These are phyloP conservation scores for Myrmecophaga tridactyla DNA, from an alignment of 2,113 vertebrate genomes.

Conservation along the genomic window DNA sequence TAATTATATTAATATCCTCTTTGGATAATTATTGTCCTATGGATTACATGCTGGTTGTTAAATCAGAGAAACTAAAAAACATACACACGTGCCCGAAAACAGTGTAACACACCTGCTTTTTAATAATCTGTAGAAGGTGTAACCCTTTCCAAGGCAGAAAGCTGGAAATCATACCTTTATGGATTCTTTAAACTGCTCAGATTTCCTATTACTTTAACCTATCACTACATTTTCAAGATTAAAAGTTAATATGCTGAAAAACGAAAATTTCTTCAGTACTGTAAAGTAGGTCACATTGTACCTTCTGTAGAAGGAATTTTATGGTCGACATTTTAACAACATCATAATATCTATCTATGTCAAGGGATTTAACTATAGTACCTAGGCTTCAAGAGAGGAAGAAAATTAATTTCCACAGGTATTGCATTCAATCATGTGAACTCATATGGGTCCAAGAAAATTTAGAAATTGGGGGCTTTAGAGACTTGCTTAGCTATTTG, in stretches of 20 bases:
- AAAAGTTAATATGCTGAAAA: constrained; percentile 28
- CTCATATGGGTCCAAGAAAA: not conserved
- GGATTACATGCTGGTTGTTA: not conserved
- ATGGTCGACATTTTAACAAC: constrained; percentile 46
- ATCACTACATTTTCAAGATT: not conserved
- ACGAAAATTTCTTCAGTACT: not conserved
- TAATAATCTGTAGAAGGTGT: not conserved
- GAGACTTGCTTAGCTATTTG: not conserved
- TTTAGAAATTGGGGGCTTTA: not conserved
- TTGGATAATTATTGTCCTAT: not conserved
- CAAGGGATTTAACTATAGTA: constrained; percentile 34
- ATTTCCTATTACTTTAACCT: constrained; percentile 44
- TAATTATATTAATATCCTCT: not conserved
- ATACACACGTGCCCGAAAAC: not conserved
- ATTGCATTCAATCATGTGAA: constrained; percentile 21
- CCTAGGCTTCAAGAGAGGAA: constrained; percentile 7
- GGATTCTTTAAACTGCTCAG: not conserved
- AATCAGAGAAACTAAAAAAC: not conserved
- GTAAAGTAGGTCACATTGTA: constrained; percentile 64
- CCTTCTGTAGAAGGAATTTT: not conserved
- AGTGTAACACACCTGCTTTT: not conserved
- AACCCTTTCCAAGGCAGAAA: not conserved
- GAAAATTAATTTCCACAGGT: constrained; percentile 59
- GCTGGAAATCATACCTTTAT: not conserved
- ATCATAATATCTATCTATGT: constrained; percentile 53